Evolutionary conservation across 2,113 vertebrate species (phyloP).

Genomic region (Otolemur garnettii): DNA sequence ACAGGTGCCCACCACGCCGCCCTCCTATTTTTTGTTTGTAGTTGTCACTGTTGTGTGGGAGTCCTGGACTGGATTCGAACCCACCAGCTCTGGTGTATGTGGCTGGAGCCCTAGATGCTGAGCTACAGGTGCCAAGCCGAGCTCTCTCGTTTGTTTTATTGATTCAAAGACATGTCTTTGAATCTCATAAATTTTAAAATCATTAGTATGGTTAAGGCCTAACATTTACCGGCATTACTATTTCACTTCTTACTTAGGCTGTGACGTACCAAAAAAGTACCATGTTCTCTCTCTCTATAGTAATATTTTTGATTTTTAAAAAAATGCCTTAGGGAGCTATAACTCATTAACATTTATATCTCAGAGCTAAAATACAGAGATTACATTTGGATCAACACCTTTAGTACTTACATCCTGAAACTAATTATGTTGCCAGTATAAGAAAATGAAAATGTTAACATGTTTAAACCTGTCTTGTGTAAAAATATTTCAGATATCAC

Average conservation of each 20-base stretch:
- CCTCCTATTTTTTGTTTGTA: too few relatives aligned
- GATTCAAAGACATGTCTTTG: neutral
- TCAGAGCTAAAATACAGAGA: conserved; percentile 84
- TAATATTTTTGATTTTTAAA: conserved; percentile 28
- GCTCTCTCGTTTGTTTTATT: neutral
- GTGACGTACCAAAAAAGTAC: conserved; percentile 22
- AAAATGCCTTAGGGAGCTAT: conserved; percentile 45
- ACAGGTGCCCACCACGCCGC: too few relatives aligned
- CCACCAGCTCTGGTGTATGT: too few relatives aligned
- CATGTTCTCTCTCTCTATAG: neutral
- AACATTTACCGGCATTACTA: neutral
- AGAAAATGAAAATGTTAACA: conserved; percentile 80
- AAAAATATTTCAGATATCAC: conserved; percentile 27
- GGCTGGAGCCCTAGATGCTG: too few relatives aligned
- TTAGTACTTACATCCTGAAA: conserved; percentile 84
- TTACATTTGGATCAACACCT: conserved; percentile 87
- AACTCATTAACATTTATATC: conserved; percentile 86
- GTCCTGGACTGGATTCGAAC: too few relatives aligned
- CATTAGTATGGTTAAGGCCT: conserved; percentile 11
- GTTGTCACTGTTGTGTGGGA: too few relatives aligned
- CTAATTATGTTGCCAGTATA: conserved; percentile 87
- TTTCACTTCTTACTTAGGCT: conserved; percentile 29
- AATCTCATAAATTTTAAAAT: conserved; percentile 30
- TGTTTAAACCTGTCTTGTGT: conserved; percentile 69
- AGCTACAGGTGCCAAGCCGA: neutral